These are phyloP conservation scores for Caenorhabditis sp. DNA, from an alignment of 2,888 invertebrate genomes.

Conservation along the genomic window DNA sequence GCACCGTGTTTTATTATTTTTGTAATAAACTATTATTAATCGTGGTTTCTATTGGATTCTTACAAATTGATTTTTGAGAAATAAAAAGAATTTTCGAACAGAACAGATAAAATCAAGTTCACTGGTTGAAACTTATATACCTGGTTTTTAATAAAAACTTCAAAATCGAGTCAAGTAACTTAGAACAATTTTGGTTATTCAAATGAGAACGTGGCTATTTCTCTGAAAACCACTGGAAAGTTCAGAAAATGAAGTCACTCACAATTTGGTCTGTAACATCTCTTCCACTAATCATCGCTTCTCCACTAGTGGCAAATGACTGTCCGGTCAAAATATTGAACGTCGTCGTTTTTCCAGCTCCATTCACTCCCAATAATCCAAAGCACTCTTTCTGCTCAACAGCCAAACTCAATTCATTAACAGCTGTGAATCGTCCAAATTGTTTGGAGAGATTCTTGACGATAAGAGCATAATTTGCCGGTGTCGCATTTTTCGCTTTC, in stretches of 20 bases:
- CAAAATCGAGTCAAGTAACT: too few species aligned
- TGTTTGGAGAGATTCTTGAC: slow-evolving; percentile 37
- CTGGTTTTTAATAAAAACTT: too few species aligned
- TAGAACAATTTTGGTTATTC: too few species aligned
- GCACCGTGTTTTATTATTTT: too few species aligned
- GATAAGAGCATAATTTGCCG: slow-evolving; percentile 11
- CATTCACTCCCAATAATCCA: slow-evolving; percentile 65
- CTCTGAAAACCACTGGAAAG: too few species aligned
- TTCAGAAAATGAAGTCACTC: background rate
- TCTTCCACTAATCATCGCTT: slow-evolving; percentile 33
- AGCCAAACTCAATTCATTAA: slow-evolving; percentile 58
- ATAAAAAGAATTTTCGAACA: too few species aligned
- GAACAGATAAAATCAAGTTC: too few species aligned
- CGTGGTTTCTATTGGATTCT: background rate
- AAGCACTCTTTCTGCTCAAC: slow-evolving; percentile 65
- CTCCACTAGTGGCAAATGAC: slow-evolving; percentile 43
- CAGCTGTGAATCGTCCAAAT: slow-evolving; percentile 37
- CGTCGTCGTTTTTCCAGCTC: slow-evolving; percentile 70
- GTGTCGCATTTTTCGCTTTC: slow-evolving; percentile 10
- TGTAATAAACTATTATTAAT: too few species aligned
- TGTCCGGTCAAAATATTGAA: slow-evolving; percentile 68
- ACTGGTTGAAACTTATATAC: too few species aligned
- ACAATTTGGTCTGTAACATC: slow-evolving; percentile 43
- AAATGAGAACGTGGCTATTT: too few species aligned
- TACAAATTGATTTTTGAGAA: background rate